Conservation (phyloP, 2,888 invertebrate species). For the Apoda limacodes region DNA sequence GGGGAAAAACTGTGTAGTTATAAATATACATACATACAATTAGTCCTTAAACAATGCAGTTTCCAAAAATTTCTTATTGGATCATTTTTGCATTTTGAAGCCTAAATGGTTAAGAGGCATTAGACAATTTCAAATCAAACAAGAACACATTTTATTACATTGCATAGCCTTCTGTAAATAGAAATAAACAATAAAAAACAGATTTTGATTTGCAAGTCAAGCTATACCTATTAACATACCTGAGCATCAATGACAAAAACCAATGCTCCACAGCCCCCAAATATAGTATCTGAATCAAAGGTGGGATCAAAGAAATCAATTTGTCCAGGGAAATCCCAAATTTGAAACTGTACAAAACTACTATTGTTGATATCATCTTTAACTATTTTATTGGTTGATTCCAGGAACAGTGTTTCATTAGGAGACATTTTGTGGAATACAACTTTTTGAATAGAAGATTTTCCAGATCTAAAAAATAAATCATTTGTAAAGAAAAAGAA, state of each 20-base stretch:
- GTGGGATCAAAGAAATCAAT: constrained; percentile 97
- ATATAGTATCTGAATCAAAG: constrained; percentile 96
- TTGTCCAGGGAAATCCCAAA: constrained; percentile 99
- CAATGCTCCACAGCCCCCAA: constrained; percentile 96
- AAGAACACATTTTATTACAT: too few relatives aligned
- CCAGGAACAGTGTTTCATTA: constrained; percentile 97
- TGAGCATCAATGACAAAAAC: constrained; percentile 99
- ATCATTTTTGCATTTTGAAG: too few relatives aligned
- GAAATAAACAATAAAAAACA: too few relatives aligned
- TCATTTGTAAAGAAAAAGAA: constrained; percentile 8
- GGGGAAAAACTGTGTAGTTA: too few relatives aligned
- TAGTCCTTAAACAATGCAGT: too few relatives aligned
- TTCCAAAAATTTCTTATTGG: too few relatives aligned
- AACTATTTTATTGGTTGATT: constrained; percentile 98
- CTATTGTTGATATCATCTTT: constrained; percentile 97
- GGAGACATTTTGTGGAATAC: constrained; percentile 99
- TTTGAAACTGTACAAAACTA: constrained; percentile 99
- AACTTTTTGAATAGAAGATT: constrained; percentile 99
- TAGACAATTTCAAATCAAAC: too few relatives aligned
- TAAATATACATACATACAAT: too few relatives aligned
- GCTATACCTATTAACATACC: too few relatives aligned
- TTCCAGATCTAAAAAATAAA: constrained; percentile 85
- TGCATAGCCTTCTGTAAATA: too few relatives aligned
- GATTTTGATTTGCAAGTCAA: too few relatives aligned
- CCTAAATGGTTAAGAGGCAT: too few relatives aligned